Evolutionary conservation across 2,888 invertebrate species (phyloP).

Genomic region (Caenorhabditis sinica): DNA sequence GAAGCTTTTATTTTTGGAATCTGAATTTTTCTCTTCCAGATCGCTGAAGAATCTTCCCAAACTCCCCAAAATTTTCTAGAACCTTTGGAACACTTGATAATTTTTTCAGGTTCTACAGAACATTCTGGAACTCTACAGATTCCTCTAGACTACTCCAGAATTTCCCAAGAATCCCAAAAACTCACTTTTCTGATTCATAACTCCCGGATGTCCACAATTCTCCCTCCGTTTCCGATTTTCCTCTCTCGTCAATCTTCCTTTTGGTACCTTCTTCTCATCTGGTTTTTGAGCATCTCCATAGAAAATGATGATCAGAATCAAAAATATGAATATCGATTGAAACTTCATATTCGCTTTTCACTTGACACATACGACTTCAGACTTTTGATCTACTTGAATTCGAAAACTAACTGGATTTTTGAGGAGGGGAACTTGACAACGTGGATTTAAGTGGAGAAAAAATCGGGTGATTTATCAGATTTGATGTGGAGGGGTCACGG

Average conservation of each 20-base stretch:
- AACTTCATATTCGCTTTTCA: neutral
- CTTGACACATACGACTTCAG: neutral
- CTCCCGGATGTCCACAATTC: neutral
- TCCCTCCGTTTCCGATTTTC: neutral
- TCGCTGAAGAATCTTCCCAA: too few species aligned
- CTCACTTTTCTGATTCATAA: neutral
- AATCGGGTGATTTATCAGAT: too few species aligned
- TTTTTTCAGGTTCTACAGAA: too few species aligned
- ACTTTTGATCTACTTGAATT: neutral
- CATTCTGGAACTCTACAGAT: neutral
- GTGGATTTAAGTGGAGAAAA: neutral
- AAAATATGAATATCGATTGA: constrained; percentile 5
- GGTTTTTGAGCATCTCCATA: neutral
- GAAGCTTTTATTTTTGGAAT: too few species aligned
- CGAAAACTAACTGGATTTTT: neutral
- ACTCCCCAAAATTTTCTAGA: too few species aligned
- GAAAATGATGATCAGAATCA: neutral
- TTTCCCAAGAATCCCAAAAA: neutral
- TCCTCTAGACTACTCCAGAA: neutral
- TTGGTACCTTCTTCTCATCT: too few species aligned
- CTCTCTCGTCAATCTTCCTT: neutral
- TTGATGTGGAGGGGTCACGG: too few species aligned
- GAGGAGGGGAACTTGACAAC: neutral
- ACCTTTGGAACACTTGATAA: too few species aligned
- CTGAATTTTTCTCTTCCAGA: too few species aligned